Conservation (phyloP, 1,140 invertebrate genomes). For the Panagrolaimus sp. region DNA sequence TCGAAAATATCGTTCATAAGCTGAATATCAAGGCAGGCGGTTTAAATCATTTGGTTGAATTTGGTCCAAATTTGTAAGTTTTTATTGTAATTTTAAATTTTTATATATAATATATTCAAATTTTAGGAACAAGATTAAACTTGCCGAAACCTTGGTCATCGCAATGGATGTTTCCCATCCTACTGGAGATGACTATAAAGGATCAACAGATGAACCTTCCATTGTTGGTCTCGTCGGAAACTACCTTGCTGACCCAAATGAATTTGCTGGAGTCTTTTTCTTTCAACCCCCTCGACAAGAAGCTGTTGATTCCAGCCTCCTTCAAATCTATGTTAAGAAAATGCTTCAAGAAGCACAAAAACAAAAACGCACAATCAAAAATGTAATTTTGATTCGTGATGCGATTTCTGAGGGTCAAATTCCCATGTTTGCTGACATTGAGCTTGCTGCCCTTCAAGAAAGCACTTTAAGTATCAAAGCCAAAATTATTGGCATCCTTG, state of each 20-base stretch:
- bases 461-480: constrained; percentile 32
- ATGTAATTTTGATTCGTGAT: constrained; percentile 36
- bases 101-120: not conserved
- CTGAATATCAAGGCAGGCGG: constrained; percentile 38
- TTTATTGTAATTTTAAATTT: not conserved
- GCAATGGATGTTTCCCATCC: constrained; percentile 43
- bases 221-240: constrained; percentile 28
- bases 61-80: constrained; percentile 23
- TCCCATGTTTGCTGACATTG: constrained; percentile 34
- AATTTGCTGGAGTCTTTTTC: constrained; percentile 39
- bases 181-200: not conserved
- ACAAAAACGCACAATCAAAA: constrained; percentile 24
- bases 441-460: constrained; percentile 28
- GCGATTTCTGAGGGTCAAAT: constrained; percentile 40
- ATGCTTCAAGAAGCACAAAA: constrained; percentile 22
- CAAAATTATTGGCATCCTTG: constrained; percentile 37
- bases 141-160: constrained; percentile 27
- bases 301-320: constrained; percentile 19
- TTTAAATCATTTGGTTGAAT: constrained; percentile 30
- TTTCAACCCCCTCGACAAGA: constrained; percentile 35
- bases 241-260: constrained; percentile 29
- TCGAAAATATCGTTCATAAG: constrained; percentile 39
- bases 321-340: constrained; percentile 19
- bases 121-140: constrained; percentile 17
- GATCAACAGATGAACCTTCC: not conserved